Evolutionary conservation across 2,888 invertebrate species (phyloP).

Genomic region (Endotricha flammealis): DNA sequence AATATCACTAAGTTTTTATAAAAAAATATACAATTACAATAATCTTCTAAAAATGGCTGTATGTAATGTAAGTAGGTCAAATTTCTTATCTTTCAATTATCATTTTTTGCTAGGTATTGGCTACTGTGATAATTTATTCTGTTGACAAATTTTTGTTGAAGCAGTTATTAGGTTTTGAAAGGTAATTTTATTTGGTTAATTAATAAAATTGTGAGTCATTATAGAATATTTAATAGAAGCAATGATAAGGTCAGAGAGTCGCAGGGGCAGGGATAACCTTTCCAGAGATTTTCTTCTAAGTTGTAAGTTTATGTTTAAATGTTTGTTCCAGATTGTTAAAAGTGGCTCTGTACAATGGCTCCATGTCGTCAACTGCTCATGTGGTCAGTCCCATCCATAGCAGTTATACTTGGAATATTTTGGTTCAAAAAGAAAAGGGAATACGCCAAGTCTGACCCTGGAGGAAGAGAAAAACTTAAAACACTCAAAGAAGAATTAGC

Average conservation of each 20-base stretch:
- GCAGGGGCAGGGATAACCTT: no score
- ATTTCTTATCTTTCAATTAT: constrained; percentile 32
- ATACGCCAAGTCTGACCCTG: constrained; percentile 85
- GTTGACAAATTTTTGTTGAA: no score
- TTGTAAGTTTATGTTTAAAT: no score
- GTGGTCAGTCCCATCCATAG: constrained; percentile 88
- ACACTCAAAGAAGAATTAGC: constrained; percentile 69
- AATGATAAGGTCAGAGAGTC: no score
- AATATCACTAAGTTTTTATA: constrained; percentile 8
- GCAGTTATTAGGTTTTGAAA: no score
- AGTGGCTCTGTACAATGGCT: constrained; percentile 88
- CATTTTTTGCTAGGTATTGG: no score
- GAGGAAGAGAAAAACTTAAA: constrained; percentile 78
- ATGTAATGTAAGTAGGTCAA: constrained; percentile 46
- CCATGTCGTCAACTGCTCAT: constrained; percentile 86
- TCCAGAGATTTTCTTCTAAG: no score
- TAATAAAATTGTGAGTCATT: no score
- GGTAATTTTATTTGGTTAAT: no score
- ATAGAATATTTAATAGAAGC: no score
- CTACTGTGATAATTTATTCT: no score
- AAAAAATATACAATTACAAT: constrained; percentile 22
- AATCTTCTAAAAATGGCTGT: constrained; percentile 43
- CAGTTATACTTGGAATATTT: constrained; percentile 86
- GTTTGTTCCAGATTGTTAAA: constrained; percentile 57
- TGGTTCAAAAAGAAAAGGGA: constrained; percentile 90